Evolutionary conservation across 1,140 invertebrate species (phyloP).

Genomic region (Branchinecta lindahli): DNA sequence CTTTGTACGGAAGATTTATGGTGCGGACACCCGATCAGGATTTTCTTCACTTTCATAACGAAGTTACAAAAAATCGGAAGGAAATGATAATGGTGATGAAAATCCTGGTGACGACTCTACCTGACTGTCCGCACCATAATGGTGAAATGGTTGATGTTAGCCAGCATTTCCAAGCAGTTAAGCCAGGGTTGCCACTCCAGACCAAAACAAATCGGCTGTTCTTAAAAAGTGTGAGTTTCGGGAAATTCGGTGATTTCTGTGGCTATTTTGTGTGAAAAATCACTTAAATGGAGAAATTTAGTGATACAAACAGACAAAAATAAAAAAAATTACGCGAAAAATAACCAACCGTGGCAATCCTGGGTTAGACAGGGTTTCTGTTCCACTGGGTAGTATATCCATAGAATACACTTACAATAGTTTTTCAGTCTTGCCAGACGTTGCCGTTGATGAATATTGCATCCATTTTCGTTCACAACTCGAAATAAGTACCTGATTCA

Average conservation of each 20-base stretch:
- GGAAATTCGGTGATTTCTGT: background rate
- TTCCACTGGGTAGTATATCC: background rate
- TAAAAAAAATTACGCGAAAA: background rate
- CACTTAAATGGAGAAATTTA: background rate
- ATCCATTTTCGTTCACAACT: background rate
- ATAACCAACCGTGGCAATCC: no score
- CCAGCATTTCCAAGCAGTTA: no score
- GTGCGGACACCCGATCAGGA: no score
- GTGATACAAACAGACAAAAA: background rate
- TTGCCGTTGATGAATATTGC: background rate
- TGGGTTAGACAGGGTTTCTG: background rate
- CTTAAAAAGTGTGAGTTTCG: background rate
- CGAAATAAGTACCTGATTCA: conserved; percentile 8
- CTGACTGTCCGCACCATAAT: no score
- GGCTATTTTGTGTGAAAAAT: background rate
- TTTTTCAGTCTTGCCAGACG: background rate
- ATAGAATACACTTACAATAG: background rate
- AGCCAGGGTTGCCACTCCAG: background rate
- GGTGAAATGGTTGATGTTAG: no score
- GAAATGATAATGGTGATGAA: no score
- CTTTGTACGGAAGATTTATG: no score
- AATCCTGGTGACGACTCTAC: no score
- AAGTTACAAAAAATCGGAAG: no score
- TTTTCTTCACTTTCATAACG: no score
- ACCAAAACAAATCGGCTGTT: background rate